Evolutionary conservation across 2,888 invertebrate genomes (phyloP).

Genomic region (Diabrotica balteata): DNA sequence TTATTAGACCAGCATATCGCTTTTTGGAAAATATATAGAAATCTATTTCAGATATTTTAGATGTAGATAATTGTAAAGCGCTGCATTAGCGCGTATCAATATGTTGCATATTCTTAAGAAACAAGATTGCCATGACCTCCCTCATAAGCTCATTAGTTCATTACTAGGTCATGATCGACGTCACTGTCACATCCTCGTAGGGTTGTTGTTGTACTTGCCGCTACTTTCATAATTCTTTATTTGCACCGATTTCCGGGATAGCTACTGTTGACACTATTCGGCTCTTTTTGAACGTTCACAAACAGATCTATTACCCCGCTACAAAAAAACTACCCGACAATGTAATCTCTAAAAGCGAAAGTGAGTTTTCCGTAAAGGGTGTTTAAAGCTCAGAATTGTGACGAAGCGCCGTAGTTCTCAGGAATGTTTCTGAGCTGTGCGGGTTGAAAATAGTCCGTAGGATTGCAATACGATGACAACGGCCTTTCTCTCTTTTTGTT

Average conservation of each 20-base stretch:
- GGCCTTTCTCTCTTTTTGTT: too few species aligned
- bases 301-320: background rate
- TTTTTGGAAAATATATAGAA: too few species aligned
- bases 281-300: constrained; percentile 13
- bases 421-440: constrained; percentile 7
- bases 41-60: too few species aligned
- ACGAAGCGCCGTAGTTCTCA: background rate
- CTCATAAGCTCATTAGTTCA: too few species aligned
- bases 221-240: too few species aligned
- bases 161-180: too few species aligned
- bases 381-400: constrained; percentile 13
- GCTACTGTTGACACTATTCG: constrained; percentile 4
- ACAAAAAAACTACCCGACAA: background rate
- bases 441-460: constrained; percentile 13
- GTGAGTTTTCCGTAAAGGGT: constrained; percentile 1
- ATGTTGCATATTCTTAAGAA: background rate
- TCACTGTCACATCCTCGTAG: too few species aligned
- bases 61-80: too few species aligned
- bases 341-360: constrained; percentile 8
- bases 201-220: too few species aligned
- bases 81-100: too few species aligned
- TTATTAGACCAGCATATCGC: too few species aligned
- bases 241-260: background rate
- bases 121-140: too few species aligned
- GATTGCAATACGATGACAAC: background rate